Conservation (phyloP, 1,140 invertebrate genomes). For the Brachionus angularis region DNA sequence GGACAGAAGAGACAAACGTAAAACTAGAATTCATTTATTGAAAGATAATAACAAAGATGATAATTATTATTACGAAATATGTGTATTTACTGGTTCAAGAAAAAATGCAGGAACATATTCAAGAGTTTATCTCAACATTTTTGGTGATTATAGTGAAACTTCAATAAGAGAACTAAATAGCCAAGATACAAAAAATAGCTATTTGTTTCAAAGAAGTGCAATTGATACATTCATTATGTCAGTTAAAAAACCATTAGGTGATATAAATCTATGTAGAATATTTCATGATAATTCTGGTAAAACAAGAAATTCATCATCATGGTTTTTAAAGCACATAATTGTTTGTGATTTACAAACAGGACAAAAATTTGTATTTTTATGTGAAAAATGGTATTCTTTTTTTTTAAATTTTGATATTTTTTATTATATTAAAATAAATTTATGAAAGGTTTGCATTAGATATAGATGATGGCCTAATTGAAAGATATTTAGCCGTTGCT, state of each 20-base stretch:
- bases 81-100: constrained; percentile 53
- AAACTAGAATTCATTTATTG: constrained; percentile 48
- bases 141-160: constrained; percentile 47
- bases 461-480: constrained; percentile 62
- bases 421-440: too few species aligned
- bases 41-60: constrained; percentile 55
- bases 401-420: too few species aligned
- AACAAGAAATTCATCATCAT: constrained; percentile 58
- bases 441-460: constrained; percentile 63
- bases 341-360: constrained; percentile 62
- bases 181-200: constrained; percentile 51
- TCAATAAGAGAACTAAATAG: constrained; percentile 51
- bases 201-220: constrained; percentile 52
- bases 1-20: constrained; percentile 60
- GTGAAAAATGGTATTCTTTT: constrained; percentile 61
- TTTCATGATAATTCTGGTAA: constrained; percentile 64
- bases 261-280: constrained; percentile 59
- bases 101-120: constrained; percentile 55
- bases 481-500: constrained; percentile 61
- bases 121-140: constrained; percentile 49
- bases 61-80: constrained; percentile 48
- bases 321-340: constrained; percentile 61
- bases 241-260: constrained; percentile 58
- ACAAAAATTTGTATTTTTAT: constrained; percentile 61
- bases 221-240: constrained; percentile 57